These are phyloP conservation scores for Promerops cafer DNA, from an alignment of 2,113 vertebrate species.

Conservation along the genomic window DNA sequence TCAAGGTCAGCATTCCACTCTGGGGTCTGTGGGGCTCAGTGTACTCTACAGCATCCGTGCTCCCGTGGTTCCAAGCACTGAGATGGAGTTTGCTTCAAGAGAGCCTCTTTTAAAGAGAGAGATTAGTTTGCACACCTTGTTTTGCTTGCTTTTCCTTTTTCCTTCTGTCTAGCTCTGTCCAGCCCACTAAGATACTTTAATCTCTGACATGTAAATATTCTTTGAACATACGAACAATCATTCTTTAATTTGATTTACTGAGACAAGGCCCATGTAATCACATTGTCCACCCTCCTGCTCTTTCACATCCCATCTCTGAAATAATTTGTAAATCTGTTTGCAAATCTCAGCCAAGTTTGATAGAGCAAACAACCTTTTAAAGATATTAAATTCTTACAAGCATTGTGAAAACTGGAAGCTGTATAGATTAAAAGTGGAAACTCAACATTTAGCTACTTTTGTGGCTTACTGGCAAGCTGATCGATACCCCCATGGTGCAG, in stretches of 20 bases:
- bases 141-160: not conserved
- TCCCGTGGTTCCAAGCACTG: not conserved
- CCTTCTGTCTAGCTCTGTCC: not conserved
- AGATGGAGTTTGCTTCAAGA: not conserved
- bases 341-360: not conserved
- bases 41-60: accelerated
- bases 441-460: not conserved
- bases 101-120: not conserved
- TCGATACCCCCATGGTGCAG: not conserved
- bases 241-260: not conserved
- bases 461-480: not conserved
- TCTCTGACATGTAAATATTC: not conserved
- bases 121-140: not conserved
- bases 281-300: not conserved
- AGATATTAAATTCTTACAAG: not conserved
- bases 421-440: not conserved
- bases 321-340: not conserved
- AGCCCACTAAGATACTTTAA: not conserved
- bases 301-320: not conserved
- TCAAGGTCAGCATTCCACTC: not conserved
- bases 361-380: not conserved
- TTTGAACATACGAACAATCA: not conserved
- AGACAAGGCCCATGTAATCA: not conserved
- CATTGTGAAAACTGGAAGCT: not conserved
- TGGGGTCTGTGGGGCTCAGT: not conserved